Percentiles rank a stretch among this genome's conserved stretches.
phyloP scores from a whole-genome alignment of 2,888 invertebrate species.

The Mystacides longicornis region DNA sequence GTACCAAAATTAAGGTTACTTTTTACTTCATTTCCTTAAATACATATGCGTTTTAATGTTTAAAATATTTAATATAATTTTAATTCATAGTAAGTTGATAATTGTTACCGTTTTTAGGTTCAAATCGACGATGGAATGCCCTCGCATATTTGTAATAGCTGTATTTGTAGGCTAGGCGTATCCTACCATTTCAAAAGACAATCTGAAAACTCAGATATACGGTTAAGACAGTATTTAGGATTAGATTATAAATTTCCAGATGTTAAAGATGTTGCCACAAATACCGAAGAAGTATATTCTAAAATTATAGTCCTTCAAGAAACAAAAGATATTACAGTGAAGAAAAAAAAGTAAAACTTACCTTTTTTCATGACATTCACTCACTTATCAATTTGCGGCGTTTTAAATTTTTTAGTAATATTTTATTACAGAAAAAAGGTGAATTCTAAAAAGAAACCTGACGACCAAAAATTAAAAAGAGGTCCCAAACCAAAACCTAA shows the following conservation, averaged over 20 bases:
- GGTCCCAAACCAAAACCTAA: slow-evolving; percentile 56
- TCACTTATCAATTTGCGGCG: neutral
- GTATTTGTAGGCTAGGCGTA: slow-evolving; percentile 53
- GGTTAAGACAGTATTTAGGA: slow-evolving; percentile 52
- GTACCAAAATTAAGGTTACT: slow-evolving; percentile 49
- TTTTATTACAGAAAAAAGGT: slow-evolving; percentile 15
- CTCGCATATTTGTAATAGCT: slow-evolving; percentile 54
- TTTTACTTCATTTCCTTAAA: neutral
- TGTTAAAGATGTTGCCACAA: slow-evolving; percentile 48
- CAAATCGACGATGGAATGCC: slow-evolving; percentile 52
- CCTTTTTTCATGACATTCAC: neutral
- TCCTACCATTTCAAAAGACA: slow-evolving; percentile 58
- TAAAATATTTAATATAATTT: neutral
- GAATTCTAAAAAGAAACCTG: slow-evolving; percentile 50
- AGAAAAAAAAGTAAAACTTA: slow-evolving; percentile 20
- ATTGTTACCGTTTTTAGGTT: slow-evolving; percentile 29
- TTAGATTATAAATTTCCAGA: slow-evolving; percentile 37
- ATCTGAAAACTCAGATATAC: slow-evolving; percentile 52
- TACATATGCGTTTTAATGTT: neutral
- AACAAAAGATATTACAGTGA: slow-evolving; percentile 17
- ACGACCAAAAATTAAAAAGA: slow-evolving; percentile 49
- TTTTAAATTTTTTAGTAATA: neutral
- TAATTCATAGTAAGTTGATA: neutral
- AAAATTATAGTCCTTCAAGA: slow-evolving; percentile 26
- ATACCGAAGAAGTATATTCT: slow-evolving; percentile 44